Evolutionary conservation across 2,113 vertebrate genomes (phyloP).

Genomic region (Podarcis muralis): DNA sequence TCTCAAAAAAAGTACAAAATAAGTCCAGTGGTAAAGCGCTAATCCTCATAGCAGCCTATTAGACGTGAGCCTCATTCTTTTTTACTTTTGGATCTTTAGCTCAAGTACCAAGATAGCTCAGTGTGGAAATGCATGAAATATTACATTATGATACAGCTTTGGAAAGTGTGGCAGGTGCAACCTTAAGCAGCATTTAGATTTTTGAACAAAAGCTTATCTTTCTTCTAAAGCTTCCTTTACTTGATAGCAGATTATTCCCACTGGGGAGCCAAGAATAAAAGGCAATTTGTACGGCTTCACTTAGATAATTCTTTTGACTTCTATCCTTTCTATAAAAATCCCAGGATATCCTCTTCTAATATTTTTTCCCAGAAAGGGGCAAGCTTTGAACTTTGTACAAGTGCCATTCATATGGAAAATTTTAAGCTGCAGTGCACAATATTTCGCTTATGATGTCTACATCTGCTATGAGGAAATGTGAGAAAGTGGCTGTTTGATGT

Average conservation of each 20-base stretch:
- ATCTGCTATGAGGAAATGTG: slow-evolving; percentile 41
- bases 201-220: neutral
- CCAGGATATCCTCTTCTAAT: slow-evolving; percentile 12
- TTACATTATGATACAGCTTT: neutral
- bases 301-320: slow-evolving; percentile 22
- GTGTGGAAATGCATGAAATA: neutral
- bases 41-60: neutral
- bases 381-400: neutral
- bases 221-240: slow-evolving; percentile 25
- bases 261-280: neutral
- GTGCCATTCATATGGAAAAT: neutral
- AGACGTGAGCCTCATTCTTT: neutral
- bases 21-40: neutral
- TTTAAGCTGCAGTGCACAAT: neutral
- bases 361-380: neutral
- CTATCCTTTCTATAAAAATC: slow-evolving; percentile 9
- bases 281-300: neutral
- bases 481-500: slow-evolving; percentile 51
- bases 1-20: slow-evolving; percentile 11
- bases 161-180: fast-evolving
- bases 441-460: slow-evolving; percentile 22
- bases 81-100: neutral
- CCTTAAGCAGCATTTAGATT: slow-evolving; percentile 35
- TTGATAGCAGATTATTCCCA: neutral
- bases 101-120: neutral